phyloP scores from a whole-genome alignment of 2,113 vertebrate species.

The Monarcha castaneiventris region DNA sequence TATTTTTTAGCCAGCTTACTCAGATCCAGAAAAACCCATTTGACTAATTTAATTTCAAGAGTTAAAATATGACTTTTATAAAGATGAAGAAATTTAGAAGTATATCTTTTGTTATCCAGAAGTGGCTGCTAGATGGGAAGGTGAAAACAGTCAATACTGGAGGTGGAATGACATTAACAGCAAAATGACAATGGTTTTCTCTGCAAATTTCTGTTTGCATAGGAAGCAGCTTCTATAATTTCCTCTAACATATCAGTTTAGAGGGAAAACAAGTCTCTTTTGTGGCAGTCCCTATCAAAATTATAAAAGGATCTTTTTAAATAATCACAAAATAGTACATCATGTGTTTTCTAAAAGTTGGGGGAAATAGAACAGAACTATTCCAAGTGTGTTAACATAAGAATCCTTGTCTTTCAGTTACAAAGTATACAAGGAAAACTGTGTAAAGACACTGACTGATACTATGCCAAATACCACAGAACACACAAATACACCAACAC shows the following conservation, averaged over 20 bases:
- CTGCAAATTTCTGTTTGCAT: not conserved
- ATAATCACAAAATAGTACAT: not conserved
- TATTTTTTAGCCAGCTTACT: not conserved
- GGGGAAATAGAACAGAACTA: not conserved
- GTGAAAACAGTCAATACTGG: not conserved
- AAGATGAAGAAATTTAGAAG: not conserved
- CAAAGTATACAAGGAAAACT: not conserved
- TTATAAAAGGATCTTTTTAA: not conserved
- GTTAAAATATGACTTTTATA: not conserved
- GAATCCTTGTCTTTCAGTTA: conserved; percentile 1
- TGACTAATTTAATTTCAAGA: not conserved
- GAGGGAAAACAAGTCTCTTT: not conserved
- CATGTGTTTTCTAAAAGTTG: not conserved
- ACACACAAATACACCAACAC: not conserved
- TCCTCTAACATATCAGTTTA: not conserved
- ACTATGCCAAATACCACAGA: not conserved
- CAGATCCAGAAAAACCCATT: not conserved
- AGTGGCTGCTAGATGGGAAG: not conserved
- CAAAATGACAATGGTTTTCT: not conserved
- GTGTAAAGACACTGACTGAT: not conserved
- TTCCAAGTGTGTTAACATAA: not conserved
- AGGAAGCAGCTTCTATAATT: not conserved
- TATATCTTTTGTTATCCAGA: not conserved
- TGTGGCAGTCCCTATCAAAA: not conserved
- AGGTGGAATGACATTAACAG: not conserved